phyloP scores from a whole-genome alignment of 1,140 invertebrate species.

The Zaprionus capensis region DNA sequence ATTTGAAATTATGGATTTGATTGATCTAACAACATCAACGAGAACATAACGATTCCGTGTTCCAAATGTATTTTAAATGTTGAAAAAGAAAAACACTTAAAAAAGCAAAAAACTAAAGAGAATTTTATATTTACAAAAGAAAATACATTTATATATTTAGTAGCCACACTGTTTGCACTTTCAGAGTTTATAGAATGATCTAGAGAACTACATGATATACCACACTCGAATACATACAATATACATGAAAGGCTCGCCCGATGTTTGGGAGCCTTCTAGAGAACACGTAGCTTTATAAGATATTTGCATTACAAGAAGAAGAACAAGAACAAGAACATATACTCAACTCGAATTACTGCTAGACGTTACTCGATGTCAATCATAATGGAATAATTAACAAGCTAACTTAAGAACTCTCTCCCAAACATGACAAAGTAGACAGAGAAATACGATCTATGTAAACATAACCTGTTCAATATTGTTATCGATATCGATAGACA shows the following conservation, averaged over 20 bases:
- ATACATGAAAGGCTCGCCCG: background rate
- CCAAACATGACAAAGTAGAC: constrained; percentile 42
- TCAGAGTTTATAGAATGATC: constrained; percentile 67
- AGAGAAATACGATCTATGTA: constrained; percentile 8
- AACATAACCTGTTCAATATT: constrained; percentile 17
- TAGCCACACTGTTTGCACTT: constrained; percentile 70
- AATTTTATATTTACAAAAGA: constrained; percentile 59
- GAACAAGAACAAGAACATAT: background rate
- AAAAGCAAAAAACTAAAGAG: constrained; percentile 16
- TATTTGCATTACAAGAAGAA: constrained; percentile 13
- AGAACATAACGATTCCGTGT: constrained; percentile 61
- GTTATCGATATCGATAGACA: constrained; percentile 8
- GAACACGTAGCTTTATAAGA: constrained; percentile 31
- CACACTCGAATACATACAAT: constrained; percentile 1
- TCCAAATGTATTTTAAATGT: constrained; percentile 78
- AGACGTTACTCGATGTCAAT: constrained; percentile 46
- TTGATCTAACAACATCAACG: constrained; percentile 25
- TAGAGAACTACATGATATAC: constrained; percentile 25
- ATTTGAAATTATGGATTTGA: constrained; percentile 18
- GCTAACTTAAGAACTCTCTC: constrained; percentile 42
- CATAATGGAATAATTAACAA: constrained; percentile 33
- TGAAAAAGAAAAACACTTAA: constrained; percentile 29
- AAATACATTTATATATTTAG: constrained; percentile 28
- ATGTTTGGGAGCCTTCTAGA: background rate
- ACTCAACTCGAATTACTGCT: constrained; percentile 20